phyloP scores from a whole-genome alignment of 2,113 vertebrate genomes.

The Alaudala cheleensis region DNA sequence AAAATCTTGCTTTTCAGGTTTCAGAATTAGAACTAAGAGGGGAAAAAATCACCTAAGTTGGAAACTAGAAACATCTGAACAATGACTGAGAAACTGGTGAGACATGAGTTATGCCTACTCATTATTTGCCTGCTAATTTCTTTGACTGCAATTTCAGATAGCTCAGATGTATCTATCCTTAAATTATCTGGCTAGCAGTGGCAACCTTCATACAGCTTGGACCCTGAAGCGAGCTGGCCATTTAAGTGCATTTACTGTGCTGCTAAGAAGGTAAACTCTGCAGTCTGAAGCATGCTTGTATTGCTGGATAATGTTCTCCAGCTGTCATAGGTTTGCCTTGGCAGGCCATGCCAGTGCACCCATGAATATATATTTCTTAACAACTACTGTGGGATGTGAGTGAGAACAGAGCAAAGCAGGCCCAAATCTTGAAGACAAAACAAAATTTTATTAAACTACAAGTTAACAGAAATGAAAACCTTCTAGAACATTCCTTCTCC shows the following conservation, averaged over 20 bases:
- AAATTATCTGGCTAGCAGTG: background rate
- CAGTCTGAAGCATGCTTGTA: background rate
- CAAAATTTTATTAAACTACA: too few species aligned
- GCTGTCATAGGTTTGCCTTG: too few species aligned
- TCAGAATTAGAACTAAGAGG: background rate
- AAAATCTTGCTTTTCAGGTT: background rate
- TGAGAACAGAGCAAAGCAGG: too few species aligned
- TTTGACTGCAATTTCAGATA: background rate
- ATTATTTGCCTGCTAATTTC: background rate
- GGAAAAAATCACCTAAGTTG: background rate
- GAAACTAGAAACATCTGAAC: background rate
- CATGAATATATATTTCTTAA: too few species aligned
- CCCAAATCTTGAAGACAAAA: too few species aligned
- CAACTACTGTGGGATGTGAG: too few species aligned
- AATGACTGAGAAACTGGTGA: background rate
- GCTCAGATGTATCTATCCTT: background rate
- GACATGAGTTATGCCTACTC: background rate
- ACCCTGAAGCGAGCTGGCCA: background rate
- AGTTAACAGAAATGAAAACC: too few species aligned
- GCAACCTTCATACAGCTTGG: background rate
- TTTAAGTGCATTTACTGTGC: background rate
- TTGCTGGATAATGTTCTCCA: background rate
- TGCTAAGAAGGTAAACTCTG: background rate
- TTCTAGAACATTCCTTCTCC: too few species aligned
- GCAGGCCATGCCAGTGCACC: too few species aligned